Conservation (phyloP, 30 jellyfish, hydroid and myxozoan species). For the Turritopsis rubra region DNA sequence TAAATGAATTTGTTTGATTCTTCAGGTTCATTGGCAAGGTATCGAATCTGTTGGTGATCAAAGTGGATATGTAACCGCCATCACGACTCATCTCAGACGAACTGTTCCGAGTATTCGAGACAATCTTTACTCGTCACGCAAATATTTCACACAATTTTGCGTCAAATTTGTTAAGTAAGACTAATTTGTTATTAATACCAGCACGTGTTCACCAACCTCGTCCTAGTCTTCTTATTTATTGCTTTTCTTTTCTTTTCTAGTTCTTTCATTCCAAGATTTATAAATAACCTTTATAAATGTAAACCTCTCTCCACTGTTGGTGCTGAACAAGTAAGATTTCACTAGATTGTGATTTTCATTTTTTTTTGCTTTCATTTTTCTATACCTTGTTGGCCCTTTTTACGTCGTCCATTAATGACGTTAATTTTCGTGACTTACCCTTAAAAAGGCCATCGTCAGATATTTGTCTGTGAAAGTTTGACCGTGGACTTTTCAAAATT, state of each 20-base stretch:
- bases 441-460: too few species aligned
- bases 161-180: slow-evolving; percentile 88
- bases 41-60: slow-evolving; percentile 98
- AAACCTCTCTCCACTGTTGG: slow-evolving; percentile 91
- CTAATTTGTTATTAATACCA: not conserved
- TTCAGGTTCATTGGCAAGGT: slow-evolving; percentile 96
- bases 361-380: too few species aligned
- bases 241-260: slow-evolving; percentile 42
- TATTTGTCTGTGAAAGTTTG: too few species aligned
- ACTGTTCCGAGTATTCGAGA: slow-evolving; percentile 84
- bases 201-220: not conserved
- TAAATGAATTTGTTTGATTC: too few species aligned
- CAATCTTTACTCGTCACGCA: slow-evolving; percentile 79
- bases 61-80: slow-evolving; percentile 93
- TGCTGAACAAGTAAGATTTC: slow-evolving; percentile 79
- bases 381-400: too few species aligned
- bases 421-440: not conserved
- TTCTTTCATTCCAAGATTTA: slow-evolving; percentile 93
- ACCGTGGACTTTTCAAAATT: too few species aligned
- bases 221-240: too few species aligned
- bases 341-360: not conserved
- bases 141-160: slow-evolving; percentile 92
- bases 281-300: slow-evolving; percentile 75
- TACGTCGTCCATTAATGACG: too few species aligned
- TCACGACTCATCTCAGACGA: slow-evolving; percentile 69